Evolutionary conservation across 1,140 invertebrate species (phyloP).

Genomic region (Spodoptera litura): DNA sequence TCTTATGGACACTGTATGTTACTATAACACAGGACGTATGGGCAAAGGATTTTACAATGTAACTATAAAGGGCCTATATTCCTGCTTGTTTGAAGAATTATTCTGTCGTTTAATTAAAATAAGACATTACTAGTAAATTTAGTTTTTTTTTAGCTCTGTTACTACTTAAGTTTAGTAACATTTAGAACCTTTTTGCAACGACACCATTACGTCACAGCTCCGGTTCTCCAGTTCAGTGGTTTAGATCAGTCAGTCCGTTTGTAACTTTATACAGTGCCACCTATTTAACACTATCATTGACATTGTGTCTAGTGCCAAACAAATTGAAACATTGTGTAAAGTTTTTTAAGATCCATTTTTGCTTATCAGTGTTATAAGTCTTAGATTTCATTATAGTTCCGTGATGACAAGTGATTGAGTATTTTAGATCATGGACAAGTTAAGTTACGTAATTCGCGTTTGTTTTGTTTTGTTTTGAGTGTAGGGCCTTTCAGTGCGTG

Average conservation of each 20-base stretch:
- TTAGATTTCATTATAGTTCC: conserved; percentile 10
- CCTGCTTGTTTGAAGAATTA: too few relatives aligned
- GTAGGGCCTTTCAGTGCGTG: too few relatives aligned
- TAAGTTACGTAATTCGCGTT: background rate
- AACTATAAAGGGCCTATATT: too few relatives aligned
- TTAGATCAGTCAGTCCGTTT: background rate
- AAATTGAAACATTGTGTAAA: too few relatives aligned
- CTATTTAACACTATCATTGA: too few relatives aligned
- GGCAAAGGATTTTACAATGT: too few relatives aligned
- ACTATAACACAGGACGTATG: too few relatives aligned
- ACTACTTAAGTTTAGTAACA: background rate
- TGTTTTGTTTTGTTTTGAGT: background rate
- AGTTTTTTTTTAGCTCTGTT: background rate
- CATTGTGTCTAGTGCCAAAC: too few relatives aligned
- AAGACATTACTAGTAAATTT: too few relatives aligned
- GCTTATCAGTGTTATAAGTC: background rate
- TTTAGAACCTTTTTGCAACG: background rate
- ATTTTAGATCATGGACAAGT: conserved; percentile 2
- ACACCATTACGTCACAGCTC: background rate
- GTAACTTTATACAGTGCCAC: background rate
- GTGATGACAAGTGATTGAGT: conserved; percentile 12
- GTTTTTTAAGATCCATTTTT: too few relatives aligned
- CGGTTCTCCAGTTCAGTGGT: conserved; percentile 24
- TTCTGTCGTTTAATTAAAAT: too few relatives aligned
- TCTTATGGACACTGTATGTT: too few relatives aligned